A percentile compares a stretch with the other conserved stretches of the same genome.
These are phyloP conservation scores for Cottoperca gobio DNA, from an alignment of 2,797 vertebrate species.

Conservation along the genomic window DNA sequence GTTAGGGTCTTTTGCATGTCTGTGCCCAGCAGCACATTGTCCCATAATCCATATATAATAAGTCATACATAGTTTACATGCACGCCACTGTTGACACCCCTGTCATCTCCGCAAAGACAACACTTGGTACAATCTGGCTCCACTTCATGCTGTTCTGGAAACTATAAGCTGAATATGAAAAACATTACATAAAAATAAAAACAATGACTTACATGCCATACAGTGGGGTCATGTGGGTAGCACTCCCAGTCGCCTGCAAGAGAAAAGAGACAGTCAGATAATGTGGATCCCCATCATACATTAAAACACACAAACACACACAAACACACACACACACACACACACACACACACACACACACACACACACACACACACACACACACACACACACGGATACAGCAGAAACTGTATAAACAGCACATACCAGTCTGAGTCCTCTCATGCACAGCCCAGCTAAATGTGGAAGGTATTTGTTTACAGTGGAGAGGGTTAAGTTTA, in stretches of 20 bases:
- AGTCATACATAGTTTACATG: not conserved
- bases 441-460: conserved; percentile 70
- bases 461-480: conserved; percentile 73
- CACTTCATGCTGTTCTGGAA: not conserved
- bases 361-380: conserved; percentile 9
- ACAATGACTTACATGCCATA: conserved; percentile 92
- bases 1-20: too few species aligned
- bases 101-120: not conserved
- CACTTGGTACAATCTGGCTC: not conserved
- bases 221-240: conserved; percentile 95
- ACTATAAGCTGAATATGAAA: not conserved
- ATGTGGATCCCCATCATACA: conserved; percentile 13
- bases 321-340: conserved; percentile 17
- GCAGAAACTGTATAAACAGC: conserved; percentile 57
- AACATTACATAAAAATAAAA: not conserved
- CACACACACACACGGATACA: conserved; percentile 18
- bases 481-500: conserved; percentile 66
- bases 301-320: conserved; percentile 6
- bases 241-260: conserved; percentile 96
- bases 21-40: too few species aligned
- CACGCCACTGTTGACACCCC: not conserved
- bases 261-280: conserved; percentile 60
- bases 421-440: conserved; percentile 67
- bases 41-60: too few species aligned
- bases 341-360: not conserved